Base-by-base conservation (phyloP, 1,140 invertebrate genomes). In the Diuraphis noxia region DNA sequence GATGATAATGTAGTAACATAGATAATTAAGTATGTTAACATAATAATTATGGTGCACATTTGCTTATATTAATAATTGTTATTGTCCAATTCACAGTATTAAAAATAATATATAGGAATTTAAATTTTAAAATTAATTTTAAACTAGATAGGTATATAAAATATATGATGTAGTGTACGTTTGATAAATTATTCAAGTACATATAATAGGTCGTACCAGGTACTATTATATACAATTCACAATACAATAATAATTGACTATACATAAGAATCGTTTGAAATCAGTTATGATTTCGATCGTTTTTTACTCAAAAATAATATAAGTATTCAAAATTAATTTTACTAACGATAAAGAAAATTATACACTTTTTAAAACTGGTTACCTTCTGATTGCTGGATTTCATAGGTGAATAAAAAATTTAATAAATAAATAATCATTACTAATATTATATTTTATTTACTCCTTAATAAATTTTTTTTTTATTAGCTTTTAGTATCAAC, bases 121-220 rank as follows among this genome's bases (percentile, higher is more conserved):
- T 19, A 49, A 49, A 49, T 49, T 19, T 21, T 21, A 49, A 49
- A 49, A 21, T 21, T 1, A 43, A 43, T 43, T 43, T 49, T 49
- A 49, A 21, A 23, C 23, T 23, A 25, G 8, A 52, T 23, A 52
- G 49, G 23, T 23, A 25, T 52, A 7, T 23, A 6, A 0, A 63
- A n/a, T n/a, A 13, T 4, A 49, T 49, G 3, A 72, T 72, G 30
- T 17, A n/a, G 10, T 34, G 17, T 43, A 6, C 13, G 13, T 40
- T 82, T 82, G 40, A 82, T 82, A 82, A 82, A 82, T 82, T 82
- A 82, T 82, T 82, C 25, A 82, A 82, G 13, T 72, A 72, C 13
- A n/a, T n/a, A 72, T 72, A 72, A 72, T 41, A 43, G 9, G 40
- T 82, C 25, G 81, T 82, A 41, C 81, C 81, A 41, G 81, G 81